Percentiles rank a stretch among this genome's conserved stretches.
phyloP scores from a whole-genome alignment of 2,888 invertebrate genomes.

The Patella depressa region DNA sequence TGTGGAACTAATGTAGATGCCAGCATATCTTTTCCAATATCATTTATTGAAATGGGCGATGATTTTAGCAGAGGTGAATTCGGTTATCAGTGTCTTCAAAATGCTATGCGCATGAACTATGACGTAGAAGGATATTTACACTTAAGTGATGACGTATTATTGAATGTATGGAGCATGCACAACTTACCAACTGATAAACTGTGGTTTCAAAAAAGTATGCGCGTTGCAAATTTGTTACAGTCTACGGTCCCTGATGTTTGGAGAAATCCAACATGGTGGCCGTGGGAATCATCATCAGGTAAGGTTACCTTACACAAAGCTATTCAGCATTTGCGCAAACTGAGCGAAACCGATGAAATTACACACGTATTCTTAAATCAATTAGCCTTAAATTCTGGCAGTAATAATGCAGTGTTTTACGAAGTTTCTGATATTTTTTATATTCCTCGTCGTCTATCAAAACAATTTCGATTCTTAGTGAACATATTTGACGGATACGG shows the following conservation, averaged over 20 bases:
- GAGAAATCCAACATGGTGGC: constrained; percentile 21
- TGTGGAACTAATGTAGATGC: constrained; percentile 12
- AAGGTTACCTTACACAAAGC: neutral
- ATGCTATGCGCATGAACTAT: constrained; percentile 26
- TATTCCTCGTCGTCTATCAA: constrained; percentile 11
- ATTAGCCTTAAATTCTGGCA: neutral
- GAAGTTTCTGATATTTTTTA: constrained; percentile 29
- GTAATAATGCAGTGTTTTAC: constrained; percentile 20
- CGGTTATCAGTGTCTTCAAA: constrained; percentile 23
- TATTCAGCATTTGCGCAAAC: neutral
- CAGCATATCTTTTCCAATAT: neutral
- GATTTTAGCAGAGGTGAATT: constrained; percentile 11
- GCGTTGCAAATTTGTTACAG: constrained; percentile 6
- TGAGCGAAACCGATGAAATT: neutral
- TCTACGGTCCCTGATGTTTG: constrained; percentile 21
- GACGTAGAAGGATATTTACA: constrained; percentile 26
- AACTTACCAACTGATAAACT: constrained; percentile 18
- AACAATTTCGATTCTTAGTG: constrained; percentile 20
- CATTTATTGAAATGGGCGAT: constrained; percentile 15
- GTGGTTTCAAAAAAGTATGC: constrained; percentile 23
- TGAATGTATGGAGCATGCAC: constrained; percentile 29
- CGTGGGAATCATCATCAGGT: constrained; percentile 18
- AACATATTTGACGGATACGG: constrained; percentile 11
- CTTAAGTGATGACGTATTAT: constrained; percentile 26
- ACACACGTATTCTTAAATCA: neutral